A percentile compares a stretch with the other conserved stretches of the same genome.
Evolutionary conservation across 2,797 vertebrate species (phyloP).

Genomic region (Bradypodion pumilum): DNA sequence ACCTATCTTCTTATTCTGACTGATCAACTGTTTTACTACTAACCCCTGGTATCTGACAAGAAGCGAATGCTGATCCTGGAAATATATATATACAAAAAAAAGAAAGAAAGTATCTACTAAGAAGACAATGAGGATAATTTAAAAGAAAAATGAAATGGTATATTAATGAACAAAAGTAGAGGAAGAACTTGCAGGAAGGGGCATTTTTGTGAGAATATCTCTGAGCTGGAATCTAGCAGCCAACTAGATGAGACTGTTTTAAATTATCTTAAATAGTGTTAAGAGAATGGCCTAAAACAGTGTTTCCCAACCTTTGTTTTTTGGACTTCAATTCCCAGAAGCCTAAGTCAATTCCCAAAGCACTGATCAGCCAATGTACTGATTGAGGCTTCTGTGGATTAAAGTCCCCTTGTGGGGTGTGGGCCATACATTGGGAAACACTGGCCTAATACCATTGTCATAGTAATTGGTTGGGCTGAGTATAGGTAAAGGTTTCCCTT

Average conservation of each 20-base stretch:
- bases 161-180: not conserved
- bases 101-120: not conserved
- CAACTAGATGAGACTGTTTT: not conserved
- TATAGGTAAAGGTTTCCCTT: no score
- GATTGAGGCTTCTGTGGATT: no score
- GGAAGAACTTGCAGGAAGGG: not conserved
- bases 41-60: conserved; percentile 87
- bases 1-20: conserved; percentile 79
- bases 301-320: no score
- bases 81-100: conserved; percentile 26
- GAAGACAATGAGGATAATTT: not conserved
- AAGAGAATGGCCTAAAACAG: not conserved
- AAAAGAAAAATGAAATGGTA: not conserved
- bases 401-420: no score
- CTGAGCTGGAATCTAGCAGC: not conserved
- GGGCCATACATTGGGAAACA: no score
- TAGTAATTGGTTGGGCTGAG: no score
- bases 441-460: no score
- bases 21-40: conserved; percentile 92
- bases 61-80: conserved; percentile 89
- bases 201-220: not conserved
- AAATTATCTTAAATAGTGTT: not conserved
- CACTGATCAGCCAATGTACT: no score
- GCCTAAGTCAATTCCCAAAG: no score
- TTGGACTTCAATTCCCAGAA: no score